Base-by-base conservation (phyloP, 2,888 invertebrate genomes). In the Platycheirus albimanus region DNA sequence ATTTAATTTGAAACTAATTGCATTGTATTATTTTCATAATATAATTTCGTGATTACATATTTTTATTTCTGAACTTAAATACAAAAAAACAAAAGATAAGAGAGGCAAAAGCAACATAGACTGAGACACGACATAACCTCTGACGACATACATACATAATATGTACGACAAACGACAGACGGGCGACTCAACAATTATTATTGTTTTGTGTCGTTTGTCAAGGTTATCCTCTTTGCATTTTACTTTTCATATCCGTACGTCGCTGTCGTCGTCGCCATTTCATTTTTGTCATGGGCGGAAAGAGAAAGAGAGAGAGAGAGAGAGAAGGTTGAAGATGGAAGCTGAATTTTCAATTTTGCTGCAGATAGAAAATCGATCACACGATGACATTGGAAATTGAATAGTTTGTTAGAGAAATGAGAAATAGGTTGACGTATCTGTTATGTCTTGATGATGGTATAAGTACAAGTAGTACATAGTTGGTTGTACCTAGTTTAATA, bases 141-240 rank as follows among this genome's bases (percentile, higher is more conserved):
- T 76, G 47, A 61, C n/a, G 17, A n/a, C n/a, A n/a, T n/a, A n/a
- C n/a, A n/a, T n/a, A n/a, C n/a, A n/a, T n/a, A n/a, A n/a, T n/a
- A n/a, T n/a, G n/a, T n/a, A n/a, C n/a, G n/a, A n/a, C n/a, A n/a
- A n/a, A n/a, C n/a, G n/a, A 61, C 49, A 41, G 15, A 24, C 36
- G 36, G 10, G 43, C 36, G 38, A 20, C 52, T 30, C n/a, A 74
- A 74, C 67, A 74, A 74, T 63, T 79, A 52, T 74, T 67, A 56
- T 66, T 66, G 61, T n/a, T n/a, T n/a, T n/a, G 66, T 63, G 66
- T 61, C 61, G 67, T 79, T 72, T 79, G 72, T 74, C 79, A 79
- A 79, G 79, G 79, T 79, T 79, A 49, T 69, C 51, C 47, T 38
- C 13, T 72, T 79, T 54, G 67, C 54, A 69, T 69, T 79, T 74